These are phyloP conservation scores for Cyclina sinensis DNA, from an alignment of 1,140 invertebrate genomes.

Conservation along the genomic window DNA sequence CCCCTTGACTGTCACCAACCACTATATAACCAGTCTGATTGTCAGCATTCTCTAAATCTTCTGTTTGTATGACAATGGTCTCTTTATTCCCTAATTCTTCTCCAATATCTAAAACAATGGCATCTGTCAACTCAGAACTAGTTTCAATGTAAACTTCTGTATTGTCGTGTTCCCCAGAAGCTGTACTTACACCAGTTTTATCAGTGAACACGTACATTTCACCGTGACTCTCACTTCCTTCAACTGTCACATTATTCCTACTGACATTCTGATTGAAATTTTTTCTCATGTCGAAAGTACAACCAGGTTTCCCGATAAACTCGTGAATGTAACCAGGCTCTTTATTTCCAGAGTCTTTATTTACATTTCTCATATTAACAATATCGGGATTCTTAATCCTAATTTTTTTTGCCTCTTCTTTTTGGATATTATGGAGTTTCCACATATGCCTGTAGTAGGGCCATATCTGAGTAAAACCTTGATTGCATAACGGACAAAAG, in stretches of 20 bases:
- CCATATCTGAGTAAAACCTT: conserved; percentile 61
- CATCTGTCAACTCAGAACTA: neutral
- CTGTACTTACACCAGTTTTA: neutral
- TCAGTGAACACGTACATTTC: neutral
- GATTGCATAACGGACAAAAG: conserved; percentile 47
- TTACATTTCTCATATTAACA: conserved; percentile 50
- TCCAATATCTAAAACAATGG: conserved; percentile 20
- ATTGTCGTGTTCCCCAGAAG: neutral
- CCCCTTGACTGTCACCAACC: neutral
- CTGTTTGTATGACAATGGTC: conserved; percentile 27
- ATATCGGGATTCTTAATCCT: conserved; percentile 54
- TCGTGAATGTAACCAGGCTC: neutral
- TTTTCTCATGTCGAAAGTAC: neutral
- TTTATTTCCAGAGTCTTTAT: neutral
- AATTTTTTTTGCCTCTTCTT: conserved; percentile 59
- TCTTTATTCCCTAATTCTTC: neutral
- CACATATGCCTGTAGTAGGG: conserved; percentile 63
- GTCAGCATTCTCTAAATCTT: neutral
- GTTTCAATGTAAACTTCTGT: neutral
- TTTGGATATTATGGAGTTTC: conserved; percentile 48
- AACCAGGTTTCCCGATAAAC: neutral
- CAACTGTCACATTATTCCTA: neutral
- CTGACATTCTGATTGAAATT: neutral
- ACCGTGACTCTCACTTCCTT: neutral
- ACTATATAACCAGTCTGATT: conserved; percentile 25